Percentiles rank a stretch among this genome's conserved stretches.
Evolutionary conservation across 2,113 vertebrate genomes (phyloP).

Genomic region (Isichthys henryi): DNA sequence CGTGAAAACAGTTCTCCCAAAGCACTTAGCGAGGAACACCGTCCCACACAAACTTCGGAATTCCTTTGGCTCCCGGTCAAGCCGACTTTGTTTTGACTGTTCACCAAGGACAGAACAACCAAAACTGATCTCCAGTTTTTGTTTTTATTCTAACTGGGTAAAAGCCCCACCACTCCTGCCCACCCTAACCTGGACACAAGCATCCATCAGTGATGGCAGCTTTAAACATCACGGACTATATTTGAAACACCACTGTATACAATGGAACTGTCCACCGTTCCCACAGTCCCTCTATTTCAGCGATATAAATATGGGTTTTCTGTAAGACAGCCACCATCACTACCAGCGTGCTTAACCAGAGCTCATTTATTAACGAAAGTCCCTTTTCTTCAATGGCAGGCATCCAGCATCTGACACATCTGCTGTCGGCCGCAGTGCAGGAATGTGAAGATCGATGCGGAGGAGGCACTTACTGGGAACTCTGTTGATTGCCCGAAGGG

Average conservation of each 20-base stretch:
- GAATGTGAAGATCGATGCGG: neutral
- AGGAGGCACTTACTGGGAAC: conserved; percentile 82
- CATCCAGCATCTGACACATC: neutral
- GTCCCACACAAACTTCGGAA: neutral
- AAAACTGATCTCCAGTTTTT: neutral
- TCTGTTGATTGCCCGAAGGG: conserved; percentile 94
- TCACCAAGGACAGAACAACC: neutral
- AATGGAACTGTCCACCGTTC: neutral
- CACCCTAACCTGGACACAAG: neutral
- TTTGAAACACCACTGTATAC: conserved; percentile 16
- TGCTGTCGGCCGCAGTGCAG: neutral
- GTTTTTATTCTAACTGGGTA: neutral
- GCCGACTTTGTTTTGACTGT: neutral
- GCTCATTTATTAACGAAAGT: neutral
- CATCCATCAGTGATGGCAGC: neutral
- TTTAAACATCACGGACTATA: conserved; percentile 2
- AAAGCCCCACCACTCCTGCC: neutral
- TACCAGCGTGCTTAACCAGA: neutral
- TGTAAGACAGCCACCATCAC: neutral
- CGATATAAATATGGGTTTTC: conserved; percentile 13
- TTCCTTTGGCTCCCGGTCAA: neutral
- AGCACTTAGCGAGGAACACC: neutral
- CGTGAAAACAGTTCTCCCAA: neutral
- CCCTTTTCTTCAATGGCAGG: neutral
- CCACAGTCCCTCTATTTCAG: conserved; percentile 4